Conservation (phyloP, 2,888 invertebrate species). For the Ornithoptera alexandrae region DNA sequence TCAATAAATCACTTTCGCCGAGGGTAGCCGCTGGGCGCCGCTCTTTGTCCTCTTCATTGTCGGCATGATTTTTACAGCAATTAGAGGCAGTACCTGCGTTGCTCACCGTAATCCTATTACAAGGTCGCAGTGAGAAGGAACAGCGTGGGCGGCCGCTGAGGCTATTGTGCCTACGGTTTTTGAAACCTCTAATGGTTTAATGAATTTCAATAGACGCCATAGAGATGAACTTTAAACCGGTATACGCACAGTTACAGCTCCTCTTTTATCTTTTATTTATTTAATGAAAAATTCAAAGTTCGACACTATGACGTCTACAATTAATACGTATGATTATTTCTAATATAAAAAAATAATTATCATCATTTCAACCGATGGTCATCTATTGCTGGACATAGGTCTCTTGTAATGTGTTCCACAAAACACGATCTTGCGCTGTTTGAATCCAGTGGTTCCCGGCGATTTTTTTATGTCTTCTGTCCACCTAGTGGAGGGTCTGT, state of each 20-base stretch:
- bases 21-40: slow-evolving; percentile 66
- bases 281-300: background rate
- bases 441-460: no score
- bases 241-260: background rate
- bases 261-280: background rate
- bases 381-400: no score
- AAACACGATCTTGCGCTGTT: no score
- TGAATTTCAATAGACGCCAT: slow-evolving; percentile 38
- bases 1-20: slow-evolving; percentile 77
- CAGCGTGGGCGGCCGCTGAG: slow-evolving; percentile 40
- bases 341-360: no score
- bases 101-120: slow-evolving; percentile 73
- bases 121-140: slow-evolving; percentile 37
- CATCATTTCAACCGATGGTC: no score
- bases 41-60: slow-evolving; percentile 62
- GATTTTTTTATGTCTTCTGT: no score
- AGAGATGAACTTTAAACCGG: slow-evolving; percentile 38
- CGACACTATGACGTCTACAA: no score
- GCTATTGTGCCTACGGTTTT: slow-evolving; percentile 28
- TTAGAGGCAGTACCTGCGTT: slow-evolving; percentile 77
- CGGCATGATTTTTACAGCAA: slow-evolving; percentile 77
- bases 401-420: no score
- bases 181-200: slow-evolving; percentile 32
- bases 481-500: no score
- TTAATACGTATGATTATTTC: no score